Evolutionary conservation across 2,113 vertebrate species (phyloP).

Genomic region (Cathartes aura): DNA sequence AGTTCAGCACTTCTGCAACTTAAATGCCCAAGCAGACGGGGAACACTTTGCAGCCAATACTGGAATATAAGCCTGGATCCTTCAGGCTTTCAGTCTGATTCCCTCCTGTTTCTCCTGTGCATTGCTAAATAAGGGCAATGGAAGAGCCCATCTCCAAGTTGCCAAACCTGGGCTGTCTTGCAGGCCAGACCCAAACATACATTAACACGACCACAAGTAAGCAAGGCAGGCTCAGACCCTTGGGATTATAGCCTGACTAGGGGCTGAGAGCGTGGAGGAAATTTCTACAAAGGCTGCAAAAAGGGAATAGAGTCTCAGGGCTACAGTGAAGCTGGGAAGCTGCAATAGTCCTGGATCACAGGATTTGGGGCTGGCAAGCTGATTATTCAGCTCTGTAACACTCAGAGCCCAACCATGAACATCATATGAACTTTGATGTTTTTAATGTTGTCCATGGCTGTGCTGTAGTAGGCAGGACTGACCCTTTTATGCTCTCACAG

Average conservation of each 20-base stretch:
- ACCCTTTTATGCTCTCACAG: conserved; percentile 25
- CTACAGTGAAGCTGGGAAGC: not conserved
- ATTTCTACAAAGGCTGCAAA: not conserved
- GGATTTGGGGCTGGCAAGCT: not conserved
- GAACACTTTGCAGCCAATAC: not conserved
- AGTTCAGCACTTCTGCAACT: not conserved
- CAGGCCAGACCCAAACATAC: not conserved
- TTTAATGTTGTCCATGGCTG: not conserved
- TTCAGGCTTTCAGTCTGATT: not conserved
- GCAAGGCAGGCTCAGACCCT: not conserved
- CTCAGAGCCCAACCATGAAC: not conserved
- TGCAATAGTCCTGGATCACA: not conserved
- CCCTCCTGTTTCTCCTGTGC: not conserved
- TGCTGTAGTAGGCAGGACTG: not conserved
- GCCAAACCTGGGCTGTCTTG: not conserved
- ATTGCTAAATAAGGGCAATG: not conserved
- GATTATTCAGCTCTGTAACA: conserved; percentile 2
- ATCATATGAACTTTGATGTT: conserved; percentile 23
- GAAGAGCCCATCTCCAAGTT: not conserved
- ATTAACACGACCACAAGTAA: not conserved
- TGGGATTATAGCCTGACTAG: not conserved
- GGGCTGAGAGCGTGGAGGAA: not conserved
- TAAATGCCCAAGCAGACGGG: accelerated
- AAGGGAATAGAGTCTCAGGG: not conserved
- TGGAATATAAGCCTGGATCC: not conserved